Conservation (phyloP, 2,888 invertebrate genomes). For the Phyllotreta cruciferae region DNA sequence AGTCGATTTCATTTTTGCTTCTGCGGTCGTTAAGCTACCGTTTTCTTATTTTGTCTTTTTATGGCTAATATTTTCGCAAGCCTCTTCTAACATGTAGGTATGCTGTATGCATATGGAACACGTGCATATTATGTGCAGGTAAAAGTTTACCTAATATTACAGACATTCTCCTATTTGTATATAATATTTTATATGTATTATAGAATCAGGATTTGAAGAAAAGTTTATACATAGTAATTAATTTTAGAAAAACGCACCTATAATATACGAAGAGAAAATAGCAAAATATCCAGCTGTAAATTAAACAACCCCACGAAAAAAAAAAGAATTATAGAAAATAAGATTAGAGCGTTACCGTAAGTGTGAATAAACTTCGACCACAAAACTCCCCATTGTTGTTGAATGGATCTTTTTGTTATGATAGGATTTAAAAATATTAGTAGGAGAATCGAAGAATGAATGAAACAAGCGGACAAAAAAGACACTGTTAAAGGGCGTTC, state of each 20-base stretch:
- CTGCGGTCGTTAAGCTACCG: constrained; percentile 42
- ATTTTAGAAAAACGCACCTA: too few species aligned
- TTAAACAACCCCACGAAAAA: constrained; percentile 17
- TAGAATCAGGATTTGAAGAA: too few species aligned
- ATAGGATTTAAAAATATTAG: constrained; percentile 45
- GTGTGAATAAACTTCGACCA: constrained; percentile 47
- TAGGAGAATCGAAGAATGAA: constrained; percentile 28
- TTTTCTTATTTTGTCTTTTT: constrained; percentile 24
- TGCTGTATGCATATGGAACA: constrained; percentile 8
- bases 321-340: constrained; percentile 36
- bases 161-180: too few species aligned
- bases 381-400: constrained; percentile 44
- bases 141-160: too few species aligned
- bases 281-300: constrained; percentile 5
- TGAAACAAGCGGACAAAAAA: constrained; percentile 31
- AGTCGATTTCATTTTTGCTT: constrained; percentile 10
- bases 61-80: too few species aligned
- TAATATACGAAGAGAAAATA: too few species aligned
- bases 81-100: background rate
- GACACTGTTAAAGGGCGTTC: constrained; percentile 9
- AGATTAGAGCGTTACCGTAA: constrained; percentile 44
- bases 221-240: too few species aligned
- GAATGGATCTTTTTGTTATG: constrained; percentile 46
- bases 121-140: constrained; percentile 8
- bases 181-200: too few species aligned